Conservation (phyloP, 1,140 invertebrate genomes). For the Dufourea novaeangliae region DNA sequence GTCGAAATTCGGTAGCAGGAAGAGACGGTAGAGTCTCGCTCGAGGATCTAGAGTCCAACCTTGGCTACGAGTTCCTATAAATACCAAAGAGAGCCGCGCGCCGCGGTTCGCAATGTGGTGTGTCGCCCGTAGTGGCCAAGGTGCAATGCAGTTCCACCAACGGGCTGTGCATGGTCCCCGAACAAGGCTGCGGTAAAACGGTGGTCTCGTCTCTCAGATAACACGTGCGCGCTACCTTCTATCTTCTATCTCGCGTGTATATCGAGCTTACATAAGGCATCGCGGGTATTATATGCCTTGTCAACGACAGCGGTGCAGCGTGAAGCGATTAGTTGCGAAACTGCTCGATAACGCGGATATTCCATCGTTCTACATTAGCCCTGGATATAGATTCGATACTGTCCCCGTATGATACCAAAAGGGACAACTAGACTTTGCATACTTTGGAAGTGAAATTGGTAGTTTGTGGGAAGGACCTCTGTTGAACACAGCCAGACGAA, state of each 20-base stretch:
- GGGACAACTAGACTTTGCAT: too few relatives aligned
- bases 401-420: not conserved
- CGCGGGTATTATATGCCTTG: slow-evolving; percentile 40
- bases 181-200: slow-evolving; percentile 51
- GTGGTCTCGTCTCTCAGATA: slow-evolving; percentile 45
- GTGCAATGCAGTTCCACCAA: slow-evolving; percentile 20
- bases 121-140: slow-evolving; percentile 22
- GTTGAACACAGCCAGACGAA: too few relatives aligned
- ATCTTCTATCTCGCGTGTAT: slow-evolving; percentile 44
- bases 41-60: slow-evolving; percentile 4
- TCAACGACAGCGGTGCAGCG: slow-evolving; percentile 36
- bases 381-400: not conserved
- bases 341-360: not conserved
- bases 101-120: not conserved
- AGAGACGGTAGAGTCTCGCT: not conserved
- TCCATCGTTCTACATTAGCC: not conserved
- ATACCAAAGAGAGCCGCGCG: not conserved
- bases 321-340: slow-evolving; percentile 37
- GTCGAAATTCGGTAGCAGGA: slow-evolving; percentile 8
- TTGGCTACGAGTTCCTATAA: slow-evolving; percentile 17
- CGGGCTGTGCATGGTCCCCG: slow-evolving; percentile 27
- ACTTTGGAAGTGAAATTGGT: too few relatives aligned
- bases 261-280: slow-evolving; percentile 45
- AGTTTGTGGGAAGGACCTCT: too few relatives aligned
- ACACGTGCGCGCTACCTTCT: slow-evolving; percentile 37